Evolutionary conservation across 2,888 invertebrate species (phyloP).

Genomic region (Lasioglossum oenotherae): DNA sequence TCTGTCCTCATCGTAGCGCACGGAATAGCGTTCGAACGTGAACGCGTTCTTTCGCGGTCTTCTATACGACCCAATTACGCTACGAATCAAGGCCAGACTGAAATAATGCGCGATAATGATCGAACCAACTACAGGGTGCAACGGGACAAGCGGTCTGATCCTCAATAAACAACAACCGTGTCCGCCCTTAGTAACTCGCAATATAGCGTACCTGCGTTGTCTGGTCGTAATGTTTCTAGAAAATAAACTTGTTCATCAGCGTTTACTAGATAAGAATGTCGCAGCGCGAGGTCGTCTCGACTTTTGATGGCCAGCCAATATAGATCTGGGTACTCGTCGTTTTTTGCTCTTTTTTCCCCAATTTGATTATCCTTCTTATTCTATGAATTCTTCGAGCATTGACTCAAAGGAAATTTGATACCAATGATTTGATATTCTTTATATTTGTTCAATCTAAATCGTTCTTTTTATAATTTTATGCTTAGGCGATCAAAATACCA

Average conservation of each 20-base stretch:
- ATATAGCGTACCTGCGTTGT: background rate
- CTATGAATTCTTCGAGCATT: background rate
- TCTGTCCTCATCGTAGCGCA: conserved; percentile 10
- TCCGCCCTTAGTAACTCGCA: background rate
- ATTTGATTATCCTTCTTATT: background rate
- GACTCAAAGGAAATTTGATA: too few relatives aligned
- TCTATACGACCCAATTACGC: conserved; percentile 13
- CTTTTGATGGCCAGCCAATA: background rate
- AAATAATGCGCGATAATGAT: background rate
- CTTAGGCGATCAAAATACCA: background rate
- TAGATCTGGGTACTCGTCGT: background rate
- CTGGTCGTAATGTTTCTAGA: background rate
- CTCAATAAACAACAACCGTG: background rate
- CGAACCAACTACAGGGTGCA: background rate
- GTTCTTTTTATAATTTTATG: background rate
- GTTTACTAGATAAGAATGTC: background rate
- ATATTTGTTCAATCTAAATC: background rate
- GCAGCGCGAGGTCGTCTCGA: background rate
- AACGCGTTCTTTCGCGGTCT: conserved; percentile 8
- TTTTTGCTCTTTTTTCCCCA: background rate
- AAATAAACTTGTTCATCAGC: background rate
- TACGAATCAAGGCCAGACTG: background rate
- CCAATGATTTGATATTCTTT: too few relatives aligned
- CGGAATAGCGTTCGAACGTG: conserved; percentile 29
- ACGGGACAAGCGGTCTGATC: background rate